Evolutionary conservation across 2,797 vertebrate species (phyloP).

Genomic region (Cheirogaleus major): DNA sequence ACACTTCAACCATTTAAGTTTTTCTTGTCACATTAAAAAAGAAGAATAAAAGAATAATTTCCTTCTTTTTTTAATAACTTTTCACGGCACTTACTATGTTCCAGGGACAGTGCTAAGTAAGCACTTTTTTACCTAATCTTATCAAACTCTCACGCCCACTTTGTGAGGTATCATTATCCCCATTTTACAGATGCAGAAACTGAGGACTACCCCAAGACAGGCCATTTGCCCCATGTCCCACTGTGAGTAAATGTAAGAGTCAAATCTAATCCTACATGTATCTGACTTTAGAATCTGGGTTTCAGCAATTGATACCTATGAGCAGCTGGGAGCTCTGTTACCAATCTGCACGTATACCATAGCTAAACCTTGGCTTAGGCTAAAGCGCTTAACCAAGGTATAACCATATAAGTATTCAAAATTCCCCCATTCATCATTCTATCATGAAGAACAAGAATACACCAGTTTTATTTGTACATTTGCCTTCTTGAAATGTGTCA

Average conservation of each 20-base stretch:
- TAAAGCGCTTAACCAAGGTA: background rate
- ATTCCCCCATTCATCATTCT: background rate
- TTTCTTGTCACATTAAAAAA: background rate
- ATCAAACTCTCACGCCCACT: background rate
- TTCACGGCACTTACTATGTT: background rate
- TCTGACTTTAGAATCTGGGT: background rate
- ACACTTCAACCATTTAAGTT: background rate
- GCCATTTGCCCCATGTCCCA: background rate
- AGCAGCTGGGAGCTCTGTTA: background rate
- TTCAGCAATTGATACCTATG: background rate
- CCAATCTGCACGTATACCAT: background rate
- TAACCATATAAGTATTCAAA: background rate
- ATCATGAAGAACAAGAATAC: background rate
- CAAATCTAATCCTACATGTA: background rate
- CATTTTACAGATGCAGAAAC: background rate
- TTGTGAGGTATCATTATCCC: background rate
- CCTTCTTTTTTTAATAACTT: background rate
- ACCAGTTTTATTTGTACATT: background rate
- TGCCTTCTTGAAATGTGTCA: background rate
- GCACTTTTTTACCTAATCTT: background rate
- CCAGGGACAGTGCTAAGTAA: background rate
- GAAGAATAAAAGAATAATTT: background rate
- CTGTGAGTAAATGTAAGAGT: background rate
- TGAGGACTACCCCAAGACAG: background rate
- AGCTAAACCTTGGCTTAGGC: background rate